Evolutionary conservation across 1,140 invertebrate genomes (phyloP).

Genomic region (Arion vulgaris): DNA sequence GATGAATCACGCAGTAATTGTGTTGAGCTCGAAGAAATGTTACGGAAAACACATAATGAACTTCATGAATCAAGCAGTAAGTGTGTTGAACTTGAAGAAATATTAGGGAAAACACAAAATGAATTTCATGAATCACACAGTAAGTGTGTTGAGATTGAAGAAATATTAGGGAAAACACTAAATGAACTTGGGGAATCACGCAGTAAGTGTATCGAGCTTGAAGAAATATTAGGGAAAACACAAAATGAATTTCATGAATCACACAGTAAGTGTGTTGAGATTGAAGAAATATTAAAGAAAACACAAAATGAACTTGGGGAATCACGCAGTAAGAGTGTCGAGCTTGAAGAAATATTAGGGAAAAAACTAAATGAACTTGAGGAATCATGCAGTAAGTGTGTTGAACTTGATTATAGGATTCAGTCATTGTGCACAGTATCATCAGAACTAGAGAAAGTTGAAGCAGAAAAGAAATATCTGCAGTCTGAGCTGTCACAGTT

Average conservation of each 20-base stretch:
- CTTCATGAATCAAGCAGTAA: conserved; percentile 9
- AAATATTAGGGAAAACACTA: conserved; percentile 8
- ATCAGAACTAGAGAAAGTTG: background rate
- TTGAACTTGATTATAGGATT: conserved; percentile 35
- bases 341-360: conserved; percentile 8
- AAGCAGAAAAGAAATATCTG: background rate
- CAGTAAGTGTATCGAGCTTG: background rate
- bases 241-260: background rate
- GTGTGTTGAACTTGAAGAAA: conserved; percentile 31
- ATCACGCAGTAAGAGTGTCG: conserved; percentile 5
- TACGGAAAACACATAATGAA: background rate
- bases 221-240: background rate
- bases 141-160: conserved; percentile 30
- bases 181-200: too few species aligned
- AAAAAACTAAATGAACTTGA: conserved; percentile 6
- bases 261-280: conserved; percentile 2
- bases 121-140: too few species aligned
- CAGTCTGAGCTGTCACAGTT: background rate
- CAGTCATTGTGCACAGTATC: background rate
- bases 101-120: too few species aligned
- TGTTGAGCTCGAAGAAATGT: conserved; percentile 2
- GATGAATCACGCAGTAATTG: background rate
- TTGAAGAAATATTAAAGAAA: background rate
- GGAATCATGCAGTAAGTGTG: background rate
- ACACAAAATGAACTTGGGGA: background rate